phyloP scores from a whole-genome alignment of 2,888 invertebrate species.

The Spodoptera picta region DNA sequence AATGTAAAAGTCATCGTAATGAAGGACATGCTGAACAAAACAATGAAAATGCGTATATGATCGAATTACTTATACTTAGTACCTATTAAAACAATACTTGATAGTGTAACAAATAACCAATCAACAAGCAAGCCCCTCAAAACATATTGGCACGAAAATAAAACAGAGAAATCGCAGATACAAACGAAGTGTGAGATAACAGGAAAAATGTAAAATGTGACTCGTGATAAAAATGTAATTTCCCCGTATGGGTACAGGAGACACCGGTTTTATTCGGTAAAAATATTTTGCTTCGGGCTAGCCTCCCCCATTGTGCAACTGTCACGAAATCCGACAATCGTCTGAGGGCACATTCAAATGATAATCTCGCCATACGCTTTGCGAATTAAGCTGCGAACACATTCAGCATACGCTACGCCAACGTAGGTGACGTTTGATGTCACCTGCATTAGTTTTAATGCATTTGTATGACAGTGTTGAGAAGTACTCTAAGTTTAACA shows the following conservation, averaged over 20 bases:
- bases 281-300: conserved; percentile 78
- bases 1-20: conserved; percentile 3
- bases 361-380: conserved; percentile 86
- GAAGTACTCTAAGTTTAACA: conserved; percentile 30
- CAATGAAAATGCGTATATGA: too few species aligned
- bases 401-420: conserved; percentile 63
- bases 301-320: conserved; percentile 80
- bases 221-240: conserved; percentile 81
- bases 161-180: conserved; percentile 57
- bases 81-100: neutral
- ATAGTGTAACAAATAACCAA: conserved; percentile 28
- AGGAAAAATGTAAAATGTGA: conserved; percentile 68
- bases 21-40: too few species aligned
- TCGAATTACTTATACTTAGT: too few species aligned
- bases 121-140: conserved; percentile 24
- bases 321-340: conserved; percentile 84
- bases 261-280: conserved; percentile 74
- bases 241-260: conserved; percentile 70
- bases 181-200: conserved; percentile 66
- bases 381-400: conserved; percentile 70
- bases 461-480: conserved; percentile 46
- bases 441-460: conserved; percentile 53
- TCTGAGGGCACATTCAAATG: conserved; percentile 87
- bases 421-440: conserved; percentile 33
- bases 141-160: conserved; percentile 55